phyloP scores from a whole-genome alignment of 2,888 invertebrate species.

The Colletes collaris region DNA sequence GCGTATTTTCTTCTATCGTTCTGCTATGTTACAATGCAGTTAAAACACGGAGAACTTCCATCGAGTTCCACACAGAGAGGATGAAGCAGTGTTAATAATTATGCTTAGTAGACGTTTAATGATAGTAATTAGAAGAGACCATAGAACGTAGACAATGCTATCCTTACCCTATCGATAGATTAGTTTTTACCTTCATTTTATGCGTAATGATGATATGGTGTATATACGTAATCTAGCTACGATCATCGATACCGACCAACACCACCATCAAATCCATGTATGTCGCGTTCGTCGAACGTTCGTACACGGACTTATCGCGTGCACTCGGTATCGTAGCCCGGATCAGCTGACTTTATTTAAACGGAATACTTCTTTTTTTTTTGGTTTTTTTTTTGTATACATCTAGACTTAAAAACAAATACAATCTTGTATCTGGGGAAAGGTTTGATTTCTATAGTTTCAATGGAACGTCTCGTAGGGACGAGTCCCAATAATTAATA shows the following conservation, averaged over 20 bases:
- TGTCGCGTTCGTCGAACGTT: slow-evolving; percentile 13
- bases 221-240: slow-evolving; percentile 68
- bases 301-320: slow-evolving; percentile 27
- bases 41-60: slow-evolving; percentile 65
- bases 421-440: slow-evolving; percentile 62
- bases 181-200: slow-evolving; percentile 49
- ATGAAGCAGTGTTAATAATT: slow-evolving; percentile 66
- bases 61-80: slow-evolving; percentile 65
- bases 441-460: slow-evolving; percentile 66
- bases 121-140: slow-evolving; percentile 64
- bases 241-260: slow-evolving; percentile 47
- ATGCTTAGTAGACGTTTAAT: slow-evolving; percentile 61
- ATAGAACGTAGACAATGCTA: slow-evolving; percentile 68
- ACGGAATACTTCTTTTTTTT: slow-evolving; percentile 24
- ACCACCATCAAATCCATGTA: slow-evolving; percentile 26
- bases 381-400: slow-evolving; percentile 50
- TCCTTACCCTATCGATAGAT: slow-evolving; percentile 68
- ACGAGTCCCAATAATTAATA: slow-evolving; percentile 22
- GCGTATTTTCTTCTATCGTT: slow-evolving; percentile 57
- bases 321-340: slow-evolving; percentile 32
- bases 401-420: slow-evolving; percentile 71
- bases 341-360: slow-evolving; percentile 50
- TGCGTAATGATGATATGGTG: slow-evolving; percentile 72
- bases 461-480: slow-evolving; percentile 41
- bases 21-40: slow-evolving; percentile 80